Base-by-base conservation (phyloP, 2,797 vertebrate species). In the Peromyscus attwateri region DNA sequence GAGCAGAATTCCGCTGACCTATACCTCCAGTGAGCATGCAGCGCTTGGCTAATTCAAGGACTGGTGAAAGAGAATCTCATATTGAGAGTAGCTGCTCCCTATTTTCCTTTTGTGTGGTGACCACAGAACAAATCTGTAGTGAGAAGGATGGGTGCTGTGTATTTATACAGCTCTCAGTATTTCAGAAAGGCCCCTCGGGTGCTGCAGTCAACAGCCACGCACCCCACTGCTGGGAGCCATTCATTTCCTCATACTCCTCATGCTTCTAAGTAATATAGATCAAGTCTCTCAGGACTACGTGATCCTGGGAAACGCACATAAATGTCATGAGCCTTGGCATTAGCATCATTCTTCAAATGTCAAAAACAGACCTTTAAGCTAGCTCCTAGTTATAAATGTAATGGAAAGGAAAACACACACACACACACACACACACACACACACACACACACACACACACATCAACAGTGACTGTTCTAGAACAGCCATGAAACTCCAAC, bases 341-440 rank as follows among this genome's bases (percentile, higher is more conserved):
- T 83, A 92, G 52, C 62, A 83, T 66, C 60, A n/a, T 49, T 43
- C 94, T 89, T 64, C 25, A 92, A 88, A 82, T 96, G 60, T 83
- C 91, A n/a, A 49, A 96, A 95, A 73, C 25, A 94, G 64, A 76
- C 25, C 16, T 84, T 66, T 87, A 92, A 94, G 31, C 64, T 84
- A 64, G 34, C 25, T 90, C 55, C 57, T 27, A 64, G 16, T 71
- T 77, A 91, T 52, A 88, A 96, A 89, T 29, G 14, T 37, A 92
- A 91, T 55, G 14, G 52, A 17, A 95, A 88, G 43, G 25, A 89
- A 71, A 87, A 46, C 17, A 73, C 1, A 71, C 1, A 68, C n/a
- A 23, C 6, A n/a, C 31, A 64, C 37, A 62, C 29, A 27, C 79
- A 31, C 46, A 52, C 6, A 80, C 55, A 82, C 21, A 40, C 31